A percentile compares a stretch with the other conserved stretches of the same genome.
Evolutionary conservation across 2,888 invertebrate genomes (phyloP).

Genomic region (Octonoba sinensis): DNA sequence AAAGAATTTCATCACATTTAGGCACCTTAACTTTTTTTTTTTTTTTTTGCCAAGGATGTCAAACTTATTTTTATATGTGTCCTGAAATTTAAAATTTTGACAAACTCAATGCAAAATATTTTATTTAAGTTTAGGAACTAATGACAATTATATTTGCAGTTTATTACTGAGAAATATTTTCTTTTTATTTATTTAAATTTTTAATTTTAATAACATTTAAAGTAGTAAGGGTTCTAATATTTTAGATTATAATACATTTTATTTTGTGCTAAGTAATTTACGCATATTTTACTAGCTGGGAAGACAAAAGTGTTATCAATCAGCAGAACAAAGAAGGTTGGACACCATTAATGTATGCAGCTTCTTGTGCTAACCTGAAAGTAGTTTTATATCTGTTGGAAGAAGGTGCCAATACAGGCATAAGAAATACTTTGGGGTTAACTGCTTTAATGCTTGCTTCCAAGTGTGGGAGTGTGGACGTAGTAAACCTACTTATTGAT

Average conservation of each 20-base stretch:
- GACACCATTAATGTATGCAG: conserved; percentile 73
- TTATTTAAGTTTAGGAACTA: no score
- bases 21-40: no score
- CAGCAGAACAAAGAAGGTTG: conserved; percentile 71
- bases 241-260: neutral
- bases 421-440: conserved; percentile 70
- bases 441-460: conserved; percentile 74
- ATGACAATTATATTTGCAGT: no score
- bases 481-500: conserved; percentile 71
- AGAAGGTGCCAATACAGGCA: conserved; percentile 68
- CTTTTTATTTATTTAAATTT: no score
- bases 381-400: conserved; percentile 70
- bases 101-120: no score
- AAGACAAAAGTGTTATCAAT: conserved; percentile 67
- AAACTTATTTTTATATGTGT: no score
- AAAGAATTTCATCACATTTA: no score
- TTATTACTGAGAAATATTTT: no score
- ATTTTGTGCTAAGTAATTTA: neutral
- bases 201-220: no score
- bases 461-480: conserved; percentile 74
- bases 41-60: no score
- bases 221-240: no score
- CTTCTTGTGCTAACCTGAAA: conserved; percentile 72
- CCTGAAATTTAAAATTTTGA: no score
- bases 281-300: conserved; percentile 11